A percentile compares a stretch with the other conserved stretches of the same genome.
Conservation (phyloP, 2,797 vertebrate genomes). For the Geotria australis region DNA sequence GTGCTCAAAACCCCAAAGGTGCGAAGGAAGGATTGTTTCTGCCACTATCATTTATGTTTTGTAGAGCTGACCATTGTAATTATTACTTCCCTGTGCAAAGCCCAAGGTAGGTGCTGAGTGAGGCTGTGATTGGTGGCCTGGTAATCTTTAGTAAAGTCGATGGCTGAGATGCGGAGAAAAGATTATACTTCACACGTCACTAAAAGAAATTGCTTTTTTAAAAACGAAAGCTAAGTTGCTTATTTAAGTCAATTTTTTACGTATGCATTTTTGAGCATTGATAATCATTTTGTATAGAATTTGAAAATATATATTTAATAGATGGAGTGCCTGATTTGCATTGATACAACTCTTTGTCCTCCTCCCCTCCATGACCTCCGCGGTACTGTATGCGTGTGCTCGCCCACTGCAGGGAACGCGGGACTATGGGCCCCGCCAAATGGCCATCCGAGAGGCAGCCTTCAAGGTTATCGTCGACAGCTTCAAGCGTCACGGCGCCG, state of each 20-base stretch:
- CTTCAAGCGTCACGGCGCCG: conserved; percentile 80
- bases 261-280: too few species aligned
- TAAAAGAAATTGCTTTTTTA: too few species aligned
- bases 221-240: too few species aligned
- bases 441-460: conserved; percentile 59
- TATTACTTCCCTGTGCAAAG: conserved; percentile 1
- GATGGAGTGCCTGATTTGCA: too few species aligned
- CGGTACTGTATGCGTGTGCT: too few species aligned
- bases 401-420: conserved; percentile 39
- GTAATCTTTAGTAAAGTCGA: background rate
- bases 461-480: conserved; percentile 35
- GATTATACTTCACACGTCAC: too few species aligned
- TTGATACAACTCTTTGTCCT: too few species aligned
- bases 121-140: conserved; percentile 2
- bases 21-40: conserved; percentile 2
- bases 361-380: too few species aligned
- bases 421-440: conserved; percentile 57
- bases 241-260: too few species aligned
- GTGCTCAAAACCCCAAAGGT: conserved; percentile 94
- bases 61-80: background rate
- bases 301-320: too few species aligned
- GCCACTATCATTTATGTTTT: background rate
- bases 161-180: background rate
- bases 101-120: conserved; percentile 1
- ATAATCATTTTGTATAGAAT: too few species aligned